Evolutionary conservation across 2,797 vertebrate genomes (phyloP), one percentile per base, ranked within the genome.

Genomic region (Peromyscus melanophrys): DNA sequence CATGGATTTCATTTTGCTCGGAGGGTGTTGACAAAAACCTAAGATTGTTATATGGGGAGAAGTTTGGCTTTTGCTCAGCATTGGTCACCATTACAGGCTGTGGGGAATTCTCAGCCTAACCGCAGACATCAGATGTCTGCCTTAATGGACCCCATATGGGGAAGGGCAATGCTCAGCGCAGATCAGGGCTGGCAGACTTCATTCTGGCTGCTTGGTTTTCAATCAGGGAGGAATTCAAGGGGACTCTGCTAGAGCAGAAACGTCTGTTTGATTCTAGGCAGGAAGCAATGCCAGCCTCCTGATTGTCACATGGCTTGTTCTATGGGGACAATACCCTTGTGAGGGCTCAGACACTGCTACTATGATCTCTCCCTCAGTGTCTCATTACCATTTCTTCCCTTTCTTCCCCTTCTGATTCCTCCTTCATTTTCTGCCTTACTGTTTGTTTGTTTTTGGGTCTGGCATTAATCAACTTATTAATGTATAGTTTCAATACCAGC

Each of bases 61-160:
- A 23, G 49, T 83, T 65, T 94, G 96, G 95, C 91, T 93, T 92
- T 96, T 63, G n/a, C 81, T 94, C 96, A 82, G 84, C 57, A 12
- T 85, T 7, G 86, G 94, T 94, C 95, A 96, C 94, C 81, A 93
- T 97, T 90, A 86, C 27, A 84, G 97, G 88, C 92, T 95, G 71
- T 95, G 95, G 95, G 95, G 94, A 97, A 97, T 97, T 96, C 23
- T 4, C 83, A 93, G 96, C 69, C 90, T 95, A 90, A 97, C 92
- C 96, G 21, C 94, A 97, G 92, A 90, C 81, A 88, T 96, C 90
- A 90, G 93, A 97, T 89, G 93, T 93, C 96, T 97, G 96, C 85
- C 61, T 80, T 97, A 98, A 98, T 96, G 88, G 78, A 67, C 97
- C 43, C 96, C 97, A 97, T 91, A 96, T 98, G 97, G 96, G 49